Percentiles rank a stretch among this genome's conserved stretches.
Evolutionary conservation across 2,113 vertebrate species (phyloP).

Genomic region (Corythoichthys haematopterus): DNA sequence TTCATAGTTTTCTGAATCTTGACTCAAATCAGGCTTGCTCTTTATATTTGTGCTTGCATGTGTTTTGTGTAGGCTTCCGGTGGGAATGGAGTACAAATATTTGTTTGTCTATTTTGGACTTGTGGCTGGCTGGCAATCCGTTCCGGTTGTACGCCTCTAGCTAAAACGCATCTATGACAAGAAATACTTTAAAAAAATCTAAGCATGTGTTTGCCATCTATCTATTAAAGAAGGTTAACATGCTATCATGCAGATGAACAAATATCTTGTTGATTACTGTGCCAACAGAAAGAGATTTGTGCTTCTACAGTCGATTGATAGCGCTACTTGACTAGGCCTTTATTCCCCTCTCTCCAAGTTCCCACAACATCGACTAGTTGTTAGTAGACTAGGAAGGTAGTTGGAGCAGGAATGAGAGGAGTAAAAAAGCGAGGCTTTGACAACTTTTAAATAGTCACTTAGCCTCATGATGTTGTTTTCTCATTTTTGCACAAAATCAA

Average conservation of each 20-base stretch:
- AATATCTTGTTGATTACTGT: slow-evolving; percentile 39
- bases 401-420: slow-evolving; percentile 37
- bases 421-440: slow-evolving; percentile 55
- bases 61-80: no score
- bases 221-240: background rate
- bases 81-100: background rate
- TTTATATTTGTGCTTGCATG: background rate
- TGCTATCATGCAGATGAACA: background rate
- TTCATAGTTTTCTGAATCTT: background rate
- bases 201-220: background rate
- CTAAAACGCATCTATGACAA: background rate
- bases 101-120: background rate
- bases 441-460: slow-evolving; percentile 56
- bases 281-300: slow-evolving; percentile 47
- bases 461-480: slow-evolving; percentile 54
- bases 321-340: slow-evolving; percentile 48
- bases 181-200: background rate
- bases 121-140: background rate
- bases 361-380: slow-evolving; percentile 59
- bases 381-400: slow-evolving; percentile 32
- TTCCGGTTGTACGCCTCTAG: background rate
- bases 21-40: background rate
- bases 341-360: slow-evolving; percentile 43
- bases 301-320: slow-evolving; percentile 58
- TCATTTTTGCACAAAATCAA: slow-evolving; percentile 54